Conservation (phyloP, 2,797 vertebrate genomes). For the Eulemur coronatus region DNA sequence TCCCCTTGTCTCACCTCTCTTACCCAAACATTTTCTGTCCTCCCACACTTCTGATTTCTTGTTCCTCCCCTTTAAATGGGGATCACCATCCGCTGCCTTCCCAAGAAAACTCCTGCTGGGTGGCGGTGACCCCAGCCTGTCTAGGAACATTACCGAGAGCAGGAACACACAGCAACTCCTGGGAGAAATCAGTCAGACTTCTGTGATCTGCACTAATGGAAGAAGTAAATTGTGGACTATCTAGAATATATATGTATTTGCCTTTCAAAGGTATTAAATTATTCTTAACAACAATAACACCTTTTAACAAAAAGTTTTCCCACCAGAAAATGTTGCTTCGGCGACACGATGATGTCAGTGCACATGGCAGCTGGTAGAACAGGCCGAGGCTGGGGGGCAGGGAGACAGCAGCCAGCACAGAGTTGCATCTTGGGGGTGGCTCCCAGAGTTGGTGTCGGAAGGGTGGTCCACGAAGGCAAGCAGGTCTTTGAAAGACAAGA, state of each 20-base stretch:
- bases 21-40: slow-evolving; percentile 48
- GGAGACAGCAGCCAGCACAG: background rate
- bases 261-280: background rate
- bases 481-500: background rate
- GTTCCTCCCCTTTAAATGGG: slow-evolving; percentile 70
- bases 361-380: background rate
- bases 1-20: slow-evolving; percentile 51
- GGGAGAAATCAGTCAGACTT: slow-evolving; percentile 26
- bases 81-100: background rate
- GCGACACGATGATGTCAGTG: background rate
- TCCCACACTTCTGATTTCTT: slow-evolving; percentile 57
- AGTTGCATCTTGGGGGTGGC: background rate
- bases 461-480: background rate
- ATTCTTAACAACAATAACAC: background rate
- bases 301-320: background rate
- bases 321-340: background rate
- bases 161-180: slow-evolving; percentile 54
- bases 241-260: background rate
- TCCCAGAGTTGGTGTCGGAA: background rate
- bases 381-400: background rate
- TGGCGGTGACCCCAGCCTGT: slow-evolving; percentile 25
- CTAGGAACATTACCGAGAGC: slow-evolving; percentile 34
- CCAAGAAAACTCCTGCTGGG: slow-evolving; percentile 25
- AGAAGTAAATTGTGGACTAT: background rate
- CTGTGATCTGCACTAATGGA: background rate